phyloP scores from a whole-genome alignment of 2,888 invertebrate genomes.

The Allophyes oxyacanthae region DNA sequence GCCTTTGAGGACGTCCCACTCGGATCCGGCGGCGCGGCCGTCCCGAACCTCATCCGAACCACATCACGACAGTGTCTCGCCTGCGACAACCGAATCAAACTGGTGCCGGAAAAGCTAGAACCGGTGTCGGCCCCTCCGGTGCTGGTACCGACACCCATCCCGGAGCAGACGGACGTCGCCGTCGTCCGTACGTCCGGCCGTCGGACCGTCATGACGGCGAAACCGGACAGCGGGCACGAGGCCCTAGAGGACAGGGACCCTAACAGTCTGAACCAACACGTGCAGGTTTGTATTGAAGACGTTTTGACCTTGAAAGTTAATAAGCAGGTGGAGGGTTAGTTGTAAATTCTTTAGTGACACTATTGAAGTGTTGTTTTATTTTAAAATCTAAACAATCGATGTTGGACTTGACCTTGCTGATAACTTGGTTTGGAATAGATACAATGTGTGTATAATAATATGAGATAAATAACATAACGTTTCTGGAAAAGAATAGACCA shows the following conservation, averaged over 20 bases:
- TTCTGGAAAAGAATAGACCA: no score
- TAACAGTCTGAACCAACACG: constrained; percentile 91
- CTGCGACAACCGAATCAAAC: constrained; percentile 70
- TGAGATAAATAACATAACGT: no score
- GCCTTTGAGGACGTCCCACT: constrained; percentile 76
- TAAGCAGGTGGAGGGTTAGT: not conserved
- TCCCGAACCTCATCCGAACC: constrained; percentile 61
- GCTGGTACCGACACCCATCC: constrained; percentile 49
- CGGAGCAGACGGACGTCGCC: constrained; percentile 32
- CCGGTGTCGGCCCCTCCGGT: constrained; percentile 65
- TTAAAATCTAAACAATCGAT: constrained; percentile 15
- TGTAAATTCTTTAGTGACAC: constrained; percentile 2
- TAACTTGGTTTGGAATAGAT: no score
- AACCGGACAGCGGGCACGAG: constrained; percentile 79
- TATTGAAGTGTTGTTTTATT: not conserved
- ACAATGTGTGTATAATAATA: no score
- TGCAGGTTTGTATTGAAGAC: constrained; percentile 88
- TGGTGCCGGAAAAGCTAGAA: constrained; percentile 70
- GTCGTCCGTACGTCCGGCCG: constrained; percentile 19
- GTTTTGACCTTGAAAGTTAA: constrained; percentile 8
- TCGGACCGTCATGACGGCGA: constrained; percentile 66
- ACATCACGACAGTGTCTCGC: constrained; percentile 76
- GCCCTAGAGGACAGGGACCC: constrained; percentile 92
- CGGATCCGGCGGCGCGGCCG: constrained; percentile 73
- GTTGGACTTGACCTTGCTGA: constrained; percentile 7